Conservation (phyloP, 2,888 invertebrate genomes). For the Scaptodrosophila latifasciaeformis region DNA sequence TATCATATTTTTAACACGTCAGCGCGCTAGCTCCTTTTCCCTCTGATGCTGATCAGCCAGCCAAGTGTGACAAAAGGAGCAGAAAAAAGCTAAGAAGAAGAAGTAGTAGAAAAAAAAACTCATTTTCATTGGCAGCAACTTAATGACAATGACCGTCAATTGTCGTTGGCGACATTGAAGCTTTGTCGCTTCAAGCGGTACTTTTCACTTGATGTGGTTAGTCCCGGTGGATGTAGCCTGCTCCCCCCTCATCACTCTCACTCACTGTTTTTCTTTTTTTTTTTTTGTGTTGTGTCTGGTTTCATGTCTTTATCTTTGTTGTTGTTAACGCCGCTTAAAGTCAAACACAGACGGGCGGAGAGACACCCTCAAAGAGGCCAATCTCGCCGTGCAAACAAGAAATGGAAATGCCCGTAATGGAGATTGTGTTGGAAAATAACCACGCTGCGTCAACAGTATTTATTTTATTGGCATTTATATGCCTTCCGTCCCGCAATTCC, state of each 20-base stretch:
- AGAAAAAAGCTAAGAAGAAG: no score
- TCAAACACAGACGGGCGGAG: constrained; percentile 60
- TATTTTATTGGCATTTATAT: constrained; percentile 64
- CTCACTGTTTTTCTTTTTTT: not conserved
- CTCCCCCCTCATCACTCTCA: not conserved
- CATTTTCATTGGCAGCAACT: constrained; percentile 57
- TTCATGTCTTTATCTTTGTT: constrained; percentile 60
- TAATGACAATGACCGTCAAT: constrained; percentile 65
- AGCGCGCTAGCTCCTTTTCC: no score
- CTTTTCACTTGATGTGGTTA: constrained; percentile 10
- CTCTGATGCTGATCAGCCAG: no score
- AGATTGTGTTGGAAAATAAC: constrained; percentile 65
- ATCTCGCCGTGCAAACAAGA: constrained; percentile 11
- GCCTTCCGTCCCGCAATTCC: constrained; percentile 19
- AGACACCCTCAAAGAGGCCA: constrained; percentile 7
- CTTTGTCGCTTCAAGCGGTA: constrained; percentile 31
- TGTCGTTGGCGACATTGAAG: constrained; percentile 28
- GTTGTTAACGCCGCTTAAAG: constrained; percentile 61
- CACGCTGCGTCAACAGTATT: constrained; percentile 67
- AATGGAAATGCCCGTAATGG: constrained; percentile 62
- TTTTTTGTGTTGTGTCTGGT: constrained; percentile 19
- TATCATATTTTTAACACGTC: no score
- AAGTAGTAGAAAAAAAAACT: constrained; percentile 34
- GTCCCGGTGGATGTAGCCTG: no score
- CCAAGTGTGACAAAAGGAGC: no score